Base-by-base conservation (phyloP, 1,140 invertebrate genomes). In the Drosophila takahashii region DNA sequence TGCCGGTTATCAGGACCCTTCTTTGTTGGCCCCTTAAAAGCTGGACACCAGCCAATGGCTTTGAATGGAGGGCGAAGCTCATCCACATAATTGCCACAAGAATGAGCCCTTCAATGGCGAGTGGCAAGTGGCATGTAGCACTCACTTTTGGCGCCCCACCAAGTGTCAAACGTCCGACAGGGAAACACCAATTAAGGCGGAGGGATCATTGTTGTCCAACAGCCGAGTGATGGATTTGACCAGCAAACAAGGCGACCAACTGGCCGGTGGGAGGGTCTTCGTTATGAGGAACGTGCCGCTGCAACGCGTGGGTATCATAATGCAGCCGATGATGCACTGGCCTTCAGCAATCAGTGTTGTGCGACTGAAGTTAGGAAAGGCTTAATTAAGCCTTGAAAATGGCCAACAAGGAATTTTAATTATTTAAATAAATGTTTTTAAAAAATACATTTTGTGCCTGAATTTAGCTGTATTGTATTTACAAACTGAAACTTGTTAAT, bases 211-310 rank as follows among this genome's bases (percentile, higher is more conserved):
- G 60, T 59, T 70, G 77, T 65, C 48, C 61, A 48, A 71, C 15
- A 2, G 53, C 15, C 13, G 37, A 34, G 27, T 42, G 73, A 53
- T 44, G 54, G 27, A 54, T 59, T 53, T 77, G 65, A 56, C 52
- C 36, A 57, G 52, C 45, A 51, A 56, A 75, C 75, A 77, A 59
- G 47, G n/a, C n/a, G n/a, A n/a, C n/a, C n/a, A n/a, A n/a, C n/a
- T n/a, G n/a, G 44, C 52, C 22, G 50, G 18, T 7, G 62, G 18
- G 13, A 7, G 18, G 18, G 45, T 27, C 45, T 65, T 60, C 50
- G 32, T 42, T 45, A 50, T 74, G 51, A 67, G 84, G 59, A 83
- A 87, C 83, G 83, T 87, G 83, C 69, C 76, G 65, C 5, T 89
- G 83, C 83, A 87, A 89, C 45, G 56, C 50, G 22, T 44, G 54